Evolutionary conservation across 2,797 vertebrate genomes (phyloP), one percentile per base, ranked within the genome.

Genomic region (Gymnodraco acuticeps): DNA sequence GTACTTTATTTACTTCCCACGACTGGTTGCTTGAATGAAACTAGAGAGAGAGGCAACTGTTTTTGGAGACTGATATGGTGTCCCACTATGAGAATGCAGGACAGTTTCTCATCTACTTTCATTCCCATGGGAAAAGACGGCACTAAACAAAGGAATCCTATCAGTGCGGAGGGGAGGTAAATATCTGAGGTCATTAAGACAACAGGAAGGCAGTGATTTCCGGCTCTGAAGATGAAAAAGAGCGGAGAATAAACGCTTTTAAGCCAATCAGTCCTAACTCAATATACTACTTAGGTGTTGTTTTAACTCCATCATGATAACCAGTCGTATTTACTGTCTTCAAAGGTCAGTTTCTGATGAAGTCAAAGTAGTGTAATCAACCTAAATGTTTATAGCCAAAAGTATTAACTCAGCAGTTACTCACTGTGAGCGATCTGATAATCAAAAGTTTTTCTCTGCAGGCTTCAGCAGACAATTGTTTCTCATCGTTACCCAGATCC

Each of bases 181-280:
- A 93, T 88, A 90, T 92, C 91, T 89, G 75, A 80, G 81, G 82
- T 65, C 88, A 75, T 87, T 90, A 88, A 92, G 88, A 92, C 89
- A 91, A 92, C 93, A 92, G 93, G 93, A 94, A 95, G 91, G 87
- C 85, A 80, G 89, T 91, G 87, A 94, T 94, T 95, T 94, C 93
- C 89, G 61, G 72, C 81, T 75, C 86, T 87, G 85, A 92, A 93
- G 92, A 93, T 90, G 93, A 94, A 93, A 93, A 91, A 91, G 85
- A 88, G 84, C 77, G 65, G 55, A 61, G 77, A 75, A 67, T 77
- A 82, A 85, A 87, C 58, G 65, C 82, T 92, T 93, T 91, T 88
- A 88, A 94, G 86, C 87, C 86, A 93, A 93, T 94, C 93, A 94
- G 78, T 80, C 70, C 86, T 92, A 95, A 94, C 87, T 87, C 89